phyloP scores from a whole-genome alignment of 2,888 invertebrate genomes.

The Calameuta filiformis region DNA sequence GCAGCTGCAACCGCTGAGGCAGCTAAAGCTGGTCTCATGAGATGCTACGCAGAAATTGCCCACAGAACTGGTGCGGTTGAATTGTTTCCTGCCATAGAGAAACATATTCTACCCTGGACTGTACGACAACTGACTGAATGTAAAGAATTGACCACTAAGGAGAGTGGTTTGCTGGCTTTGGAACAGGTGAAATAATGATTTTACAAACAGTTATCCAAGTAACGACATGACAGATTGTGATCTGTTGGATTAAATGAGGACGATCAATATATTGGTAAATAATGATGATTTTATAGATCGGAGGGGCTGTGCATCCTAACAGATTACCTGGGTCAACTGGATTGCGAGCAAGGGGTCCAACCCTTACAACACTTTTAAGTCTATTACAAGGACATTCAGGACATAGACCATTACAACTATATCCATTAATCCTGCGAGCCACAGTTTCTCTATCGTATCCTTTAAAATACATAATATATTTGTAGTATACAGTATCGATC shows the following conservation, averaged over 20 bases:
- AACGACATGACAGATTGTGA: not conserved
- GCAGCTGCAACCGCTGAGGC: constrained; percentile 54
- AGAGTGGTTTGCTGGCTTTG: constrained; percentile 53
- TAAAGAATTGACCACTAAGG: constrained; percentile 49
- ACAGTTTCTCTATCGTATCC: constrained; percentile 52
- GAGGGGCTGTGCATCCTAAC: constrained; percentile 48
- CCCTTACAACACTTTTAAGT: constrained; percentile 46
- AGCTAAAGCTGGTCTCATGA: constrained; percentile 51
- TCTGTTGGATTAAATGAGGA: too few relatives aligned
- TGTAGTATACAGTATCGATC: not conserved
- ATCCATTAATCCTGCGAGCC: constrained; percentile 50
- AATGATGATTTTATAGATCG: constrained; percentile 34
- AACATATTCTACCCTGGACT: constrained; percentile 53
- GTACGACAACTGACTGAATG: constrained; percentile 51
- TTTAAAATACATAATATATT: constrained; percentile 18
- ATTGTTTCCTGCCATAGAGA: constrained; percentile 33
- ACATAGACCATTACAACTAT: constrained; percentile 52
- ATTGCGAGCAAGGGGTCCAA: constrained; percentile 41
- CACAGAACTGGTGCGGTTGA: constrained; percentile 38
- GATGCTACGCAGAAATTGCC: constrained; percentile 54
- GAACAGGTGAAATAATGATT: constrained; percentile 42
- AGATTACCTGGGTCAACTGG: constrained; percentile 44
- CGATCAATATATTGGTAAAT: not conserved
- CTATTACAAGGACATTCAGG: constrained; percentile 53
- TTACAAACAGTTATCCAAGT: not conserved